Evolutionary conservation across 2,797 vertebrate species (phyloP), one percentile per base, ranked within the genome.

Genomic region (Sarcoramphus papa): DNA sequence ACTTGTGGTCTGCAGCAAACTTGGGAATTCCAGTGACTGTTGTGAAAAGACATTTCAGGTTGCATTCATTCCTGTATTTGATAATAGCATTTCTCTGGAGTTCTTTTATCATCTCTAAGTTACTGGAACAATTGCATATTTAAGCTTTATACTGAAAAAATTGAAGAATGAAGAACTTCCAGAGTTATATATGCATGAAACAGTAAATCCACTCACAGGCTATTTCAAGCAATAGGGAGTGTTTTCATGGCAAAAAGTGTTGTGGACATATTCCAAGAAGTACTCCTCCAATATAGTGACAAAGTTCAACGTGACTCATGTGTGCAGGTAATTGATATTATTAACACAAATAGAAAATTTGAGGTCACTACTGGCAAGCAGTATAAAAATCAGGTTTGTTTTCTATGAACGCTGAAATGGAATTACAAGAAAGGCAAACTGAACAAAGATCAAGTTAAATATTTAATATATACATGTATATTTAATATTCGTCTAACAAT

Each of bases 381-480:
- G 35, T 68, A 96, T 60, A 95, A 95, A 95, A 96, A 83, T 87
- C 56, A 65, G 41, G 77, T 85, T 95, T 96, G 85, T 97, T 97
- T 96, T 96, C 82, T 92, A 69, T 59, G 81, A 97, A 91, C 80
- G 80, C 51, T 53, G 47, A 60, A 89, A 94, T 93, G 64, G 89
- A 94, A 92, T 92, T 94, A 64, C 91, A 97, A 94, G 82, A 93
- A 96, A 96, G 92, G 64, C 72, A 97, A 96, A 90, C 87, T 83
- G 92, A 95, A 93, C 91, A 96, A 96, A 96, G 92, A 92, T 95
- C 78, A 80, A 93, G 80, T 89, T 97, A 94, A 97, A 97, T 96
- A 96, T 96, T 97, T 97, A 92, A 93, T 96, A 91, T 73, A 85
- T 85, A 87, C 93, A 92, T 94, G 89, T 93, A 95, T 97, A 93